Conservation (phyloP, 2,888 invertebrate species). For the Arrhopalites spinosus region DNA sequence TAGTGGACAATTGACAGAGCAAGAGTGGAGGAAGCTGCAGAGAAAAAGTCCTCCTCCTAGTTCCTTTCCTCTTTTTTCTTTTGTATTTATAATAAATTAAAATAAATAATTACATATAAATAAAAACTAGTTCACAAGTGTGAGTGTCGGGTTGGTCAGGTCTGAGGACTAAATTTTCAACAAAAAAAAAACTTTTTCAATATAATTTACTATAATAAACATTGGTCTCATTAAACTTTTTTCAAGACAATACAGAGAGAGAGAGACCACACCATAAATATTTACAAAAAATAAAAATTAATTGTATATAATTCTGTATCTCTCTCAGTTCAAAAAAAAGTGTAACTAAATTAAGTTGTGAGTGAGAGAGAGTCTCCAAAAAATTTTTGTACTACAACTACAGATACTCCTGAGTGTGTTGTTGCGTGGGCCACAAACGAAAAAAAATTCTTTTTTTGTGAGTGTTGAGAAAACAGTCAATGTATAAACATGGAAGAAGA, state of each 20-base stretch:
- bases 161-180: not conserved
- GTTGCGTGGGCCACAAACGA: too few relatives aligned
- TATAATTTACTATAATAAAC: not conserved
- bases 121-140: not conserved
- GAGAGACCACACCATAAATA: too few relatives aligned
- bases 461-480: not conserved
- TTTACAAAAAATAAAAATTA: too few relatives aligned
- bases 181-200: not conserved
- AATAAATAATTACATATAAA: not conserved
- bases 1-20: conserved; percentile 41
- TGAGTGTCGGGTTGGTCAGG: conserved; percentile 33
- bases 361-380: too few relatives aligned
- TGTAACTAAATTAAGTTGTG: not conserved
- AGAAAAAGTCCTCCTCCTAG: conserved; percentile 23
- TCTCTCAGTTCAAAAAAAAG: conserved; percentile 2
- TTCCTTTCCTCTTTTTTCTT: conserved; percentile 8
- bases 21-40: conserved; percentile 24
- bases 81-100: too few relatives aligned
- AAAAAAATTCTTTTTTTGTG: too few relatives aligned
- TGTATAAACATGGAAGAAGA: not conserved
- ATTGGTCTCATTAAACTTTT: not conserved
- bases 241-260: not conserved
- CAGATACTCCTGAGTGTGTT: too few relatives aligned
- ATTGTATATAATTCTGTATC: too few relatives aligned
- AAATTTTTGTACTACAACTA: not conserved